Conservation (phyloP, 2,888 invertebrate species). For the Eupithecia pulchellata region DNA sequence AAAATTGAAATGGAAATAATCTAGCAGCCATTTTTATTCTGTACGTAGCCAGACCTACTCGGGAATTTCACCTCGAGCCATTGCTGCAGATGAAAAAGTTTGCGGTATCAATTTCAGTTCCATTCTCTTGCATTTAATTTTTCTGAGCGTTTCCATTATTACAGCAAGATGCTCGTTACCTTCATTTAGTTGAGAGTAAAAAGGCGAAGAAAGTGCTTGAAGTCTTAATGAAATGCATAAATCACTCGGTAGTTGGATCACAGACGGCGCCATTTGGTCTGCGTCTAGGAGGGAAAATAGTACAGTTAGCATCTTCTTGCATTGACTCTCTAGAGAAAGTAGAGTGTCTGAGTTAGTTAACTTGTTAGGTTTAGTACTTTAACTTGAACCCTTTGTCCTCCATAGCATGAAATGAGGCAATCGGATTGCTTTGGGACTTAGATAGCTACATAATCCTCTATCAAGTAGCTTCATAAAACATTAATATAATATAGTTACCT, state of each 20-base stretch:
- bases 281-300: constrained; percentile 54
- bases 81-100: constrained; percentile 68
- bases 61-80: constrained; percentile 56
- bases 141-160: constrained; percentile 64
- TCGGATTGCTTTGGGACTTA: no score
- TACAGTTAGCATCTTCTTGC: constrained; percentile 33
- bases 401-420: no score
- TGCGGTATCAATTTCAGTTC: constrained; percentile 70
- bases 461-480: no score
- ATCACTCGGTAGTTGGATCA: constrained; percentile 68
- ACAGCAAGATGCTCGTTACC: constrained; percentile 74
- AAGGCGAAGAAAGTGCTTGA: constrained; percentile 64
- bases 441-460: no score
- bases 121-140: constrained; percentile 61
- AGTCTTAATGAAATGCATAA: constrained; percentile 77
- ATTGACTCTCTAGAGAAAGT: background rate
- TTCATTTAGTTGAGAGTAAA: constrained; percentile 66
- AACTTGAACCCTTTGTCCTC: background rate
- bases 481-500: no score
- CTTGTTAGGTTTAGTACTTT: background rate
- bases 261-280: constrained; percentile 67
- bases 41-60: constrained; percentile 48
- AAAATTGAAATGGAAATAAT: constrained; percentile 62
- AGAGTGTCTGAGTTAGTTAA: background rate
- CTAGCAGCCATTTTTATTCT: constrained; percentile 56